Evolutionary conservation across 92 coral and sea anemone genomes (phyloP).

Genomic region (Parazoanthus swiftii): DNA sequence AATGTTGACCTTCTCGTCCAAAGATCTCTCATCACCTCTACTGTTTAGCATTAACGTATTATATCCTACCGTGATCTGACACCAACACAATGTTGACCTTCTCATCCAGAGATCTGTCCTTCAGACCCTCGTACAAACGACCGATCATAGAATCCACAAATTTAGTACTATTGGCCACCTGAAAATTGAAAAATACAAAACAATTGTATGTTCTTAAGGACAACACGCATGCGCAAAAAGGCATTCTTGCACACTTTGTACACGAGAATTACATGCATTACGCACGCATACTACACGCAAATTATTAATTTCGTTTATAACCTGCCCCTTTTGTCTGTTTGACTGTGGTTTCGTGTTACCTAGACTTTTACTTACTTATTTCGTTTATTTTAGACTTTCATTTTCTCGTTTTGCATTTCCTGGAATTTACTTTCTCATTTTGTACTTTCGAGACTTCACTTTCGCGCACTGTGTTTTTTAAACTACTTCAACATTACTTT

Average conservation of each 20-base stretch:
- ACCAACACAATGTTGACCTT: conserved; percentile 70
- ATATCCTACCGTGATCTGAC: conserved; percentile 79
- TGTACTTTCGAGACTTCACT: no score
- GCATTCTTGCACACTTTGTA: not conserved
- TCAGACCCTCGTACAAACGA: conserved; percentile 66
- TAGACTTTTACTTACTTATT: no score
- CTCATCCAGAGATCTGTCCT: conserved; percentile 57
- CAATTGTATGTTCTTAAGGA: not conserved
- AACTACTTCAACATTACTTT: no score
- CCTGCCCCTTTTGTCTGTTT: no score
- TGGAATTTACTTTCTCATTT: no score
- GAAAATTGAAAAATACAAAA: not conserved
- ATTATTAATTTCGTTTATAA: no score
- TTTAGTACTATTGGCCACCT: conserved; percentile 60
- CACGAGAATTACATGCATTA: no score
- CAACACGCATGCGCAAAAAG: not conserved
- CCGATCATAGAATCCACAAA: conserved; percentile 84
- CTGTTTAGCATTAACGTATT: no score
- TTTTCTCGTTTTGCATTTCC: no score
- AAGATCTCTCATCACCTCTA: no score
- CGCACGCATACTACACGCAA: not conserved
- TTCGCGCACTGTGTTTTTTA: no score
- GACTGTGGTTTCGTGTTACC: not conserved
- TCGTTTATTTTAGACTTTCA: no score
- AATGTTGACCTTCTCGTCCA: conserved; percentile 64